Conservation (phyloP, 1,140 invertebrate genomes). For the Drosophila ficusphila region DNA sequence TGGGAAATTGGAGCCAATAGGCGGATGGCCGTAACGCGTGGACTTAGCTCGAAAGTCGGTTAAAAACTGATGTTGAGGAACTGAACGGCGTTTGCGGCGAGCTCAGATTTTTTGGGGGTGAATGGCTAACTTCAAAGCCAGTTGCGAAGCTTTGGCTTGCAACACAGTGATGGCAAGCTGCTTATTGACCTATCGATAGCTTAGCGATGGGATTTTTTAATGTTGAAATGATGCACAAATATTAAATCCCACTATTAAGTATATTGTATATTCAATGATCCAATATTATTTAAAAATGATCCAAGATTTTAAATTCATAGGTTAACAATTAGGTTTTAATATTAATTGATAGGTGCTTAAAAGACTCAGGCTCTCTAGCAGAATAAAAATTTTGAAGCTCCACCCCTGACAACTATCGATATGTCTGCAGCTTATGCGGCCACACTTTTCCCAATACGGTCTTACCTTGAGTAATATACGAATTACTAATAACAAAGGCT, state of each 20-base stretch:
- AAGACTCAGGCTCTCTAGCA: too few species aligned
- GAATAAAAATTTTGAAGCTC: too few species aligned
- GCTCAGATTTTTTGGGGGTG: conserved; percentile 42
- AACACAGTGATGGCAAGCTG: conserved; percentile 35
- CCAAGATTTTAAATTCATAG: not conserved
- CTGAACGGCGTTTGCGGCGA: conserved; percentile 23
- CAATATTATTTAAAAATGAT: not conserved
- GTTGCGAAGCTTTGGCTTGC: conserved; percentile 60
- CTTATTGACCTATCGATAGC: conserved; percentile 6
- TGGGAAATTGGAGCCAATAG: conserved; percentile 3
- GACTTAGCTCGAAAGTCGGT: conserved; percentile 42
- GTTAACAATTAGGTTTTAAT: too few species aligned
- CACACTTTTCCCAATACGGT: conserved; percentile 8
- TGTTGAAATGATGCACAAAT: too few species aligned
- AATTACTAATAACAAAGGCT: conserved; percentile 33
- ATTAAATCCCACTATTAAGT: too few species aligned
- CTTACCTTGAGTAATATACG: conserved; percentile 25
- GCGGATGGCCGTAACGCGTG: conserved; percentile 34
- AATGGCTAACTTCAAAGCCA: conserved; percentile 13
- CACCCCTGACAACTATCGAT: conserved; percentile 6
- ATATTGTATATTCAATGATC: too few species aligned
- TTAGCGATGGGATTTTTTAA: not conserved
- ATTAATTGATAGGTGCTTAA: too few species aligned
- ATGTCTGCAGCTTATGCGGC: not conserved
- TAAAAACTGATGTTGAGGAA: too few species aligned